Percentiles rank a stretch among this genome's conserved stretches.
Evolutionary conservation across 1,140 invertebrate species (phyloP).

Genomic region (Drosophila littoralis): DNA sequence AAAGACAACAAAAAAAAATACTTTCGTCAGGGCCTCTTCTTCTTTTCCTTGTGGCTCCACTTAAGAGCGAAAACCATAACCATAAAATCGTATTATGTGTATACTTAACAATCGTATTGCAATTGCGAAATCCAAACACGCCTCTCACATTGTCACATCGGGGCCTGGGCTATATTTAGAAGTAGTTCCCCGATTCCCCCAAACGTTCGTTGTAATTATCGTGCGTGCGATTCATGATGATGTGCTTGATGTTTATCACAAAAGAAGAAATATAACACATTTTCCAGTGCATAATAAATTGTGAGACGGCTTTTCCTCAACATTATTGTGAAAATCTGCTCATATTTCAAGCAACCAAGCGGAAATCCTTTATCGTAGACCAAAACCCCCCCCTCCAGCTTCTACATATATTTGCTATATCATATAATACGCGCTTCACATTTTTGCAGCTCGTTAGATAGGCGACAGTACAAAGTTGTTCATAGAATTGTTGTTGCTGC

Average conservation of each 20-base stretch:
- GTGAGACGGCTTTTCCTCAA: conserved; percentile 40
- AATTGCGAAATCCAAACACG: conserved; percentile 77
- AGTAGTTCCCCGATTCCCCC: background rate
- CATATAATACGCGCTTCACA: conserved; percentile 45
- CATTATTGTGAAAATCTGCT: conserved; percentile 67
- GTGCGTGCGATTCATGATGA: conserved; percentile 49
- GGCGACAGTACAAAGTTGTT: conserved; percentile 65
- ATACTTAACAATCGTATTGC: conserved; percentile 51
- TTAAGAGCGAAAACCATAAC: conserved; percentile 46
- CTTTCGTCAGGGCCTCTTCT: conserved; percentile 17
- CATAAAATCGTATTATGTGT: conserved; percentile 54
- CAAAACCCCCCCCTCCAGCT: conserved; percentile 4
- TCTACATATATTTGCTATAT: conserved; percentile 22
- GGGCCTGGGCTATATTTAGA: conserved; percentile 59
- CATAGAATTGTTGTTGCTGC: conserved; percentile 39
- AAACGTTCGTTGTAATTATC: conserved; percentile 56
- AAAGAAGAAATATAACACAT: conserved; percentile 63
- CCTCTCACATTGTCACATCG: conserved; percentile 71
- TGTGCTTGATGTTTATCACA: conserved; percentile 55
- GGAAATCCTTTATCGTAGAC: conserved; percentile 69
- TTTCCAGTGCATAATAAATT: conserved; percentile 67
- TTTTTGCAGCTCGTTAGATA: conserved; percentile 79
- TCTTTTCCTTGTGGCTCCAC: conserved; percentile 1
- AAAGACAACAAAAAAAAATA: conserved; percentile 17
- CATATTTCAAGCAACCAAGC: conserved; percentile 79